These are phyloP conservation scores for Eunapius fragilis DNA, from an alignment of 37 sponge, comb jelly and placozoan genomes.

Conservation along the genomic window DNA sequence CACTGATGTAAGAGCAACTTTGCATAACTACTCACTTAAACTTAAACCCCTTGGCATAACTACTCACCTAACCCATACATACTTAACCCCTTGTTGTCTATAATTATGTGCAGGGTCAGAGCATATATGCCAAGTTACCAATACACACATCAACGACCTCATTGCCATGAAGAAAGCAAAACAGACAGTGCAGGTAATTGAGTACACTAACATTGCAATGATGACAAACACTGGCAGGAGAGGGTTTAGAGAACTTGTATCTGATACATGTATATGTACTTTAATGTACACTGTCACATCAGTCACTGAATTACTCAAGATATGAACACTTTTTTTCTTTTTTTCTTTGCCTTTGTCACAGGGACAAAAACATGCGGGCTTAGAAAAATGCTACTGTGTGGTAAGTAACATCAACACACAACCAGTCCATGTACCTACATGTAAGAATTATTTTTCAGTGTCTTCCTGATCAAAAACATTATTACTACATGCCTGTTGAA, in stretches of 20 bases:
- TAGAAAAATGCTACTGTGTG: constrained; percentile 11
- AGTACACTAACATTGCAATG: too few relatives aligned
- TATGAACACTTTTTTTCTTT: too few relatives aligned
- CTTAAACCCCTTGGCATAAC: too few relatives aligned
- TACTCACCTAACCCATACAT: too few relatives aligned
- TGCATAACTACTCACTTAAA: too few relatives aligned
- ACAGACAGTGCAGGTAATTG: not conserved
- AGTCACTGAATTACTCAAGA: too few relatives aligned
- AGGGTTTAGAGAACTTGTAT: too few relatives aligned
- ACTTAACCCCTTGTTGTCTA: too few relatives aligned
- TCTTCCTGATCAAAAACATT: constrained; percentile 36
- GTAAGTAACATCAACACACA: not conserved
- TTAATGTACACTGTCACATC: too few relatives aligned
- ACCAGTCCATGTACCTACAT: not conserved
- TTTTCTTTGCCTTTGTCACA: not conserved
- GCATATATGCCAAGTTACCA: not conserved
- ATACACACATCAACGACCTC: constrained; percentile 41
- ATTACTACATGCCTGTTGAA: constrained; percentile 31
- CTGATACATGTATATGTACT: too few relatives aligned
- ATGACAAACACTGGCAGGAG: too few relatives aligned
- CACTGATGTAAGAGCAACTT: too few relatives aligned
- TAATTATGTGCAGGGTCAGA: constrained; percentile 7
- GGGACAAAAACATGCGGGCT: constrained; percentile 21
- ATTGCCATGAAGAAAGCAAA: constrained; percentile 23
- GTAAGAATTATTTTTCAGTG: constrained; percentile 18